Evolutionary conservation across 1,140 invertebrate genomes (phyloP).

Genomic region (Cephus cinctus): DNA sequence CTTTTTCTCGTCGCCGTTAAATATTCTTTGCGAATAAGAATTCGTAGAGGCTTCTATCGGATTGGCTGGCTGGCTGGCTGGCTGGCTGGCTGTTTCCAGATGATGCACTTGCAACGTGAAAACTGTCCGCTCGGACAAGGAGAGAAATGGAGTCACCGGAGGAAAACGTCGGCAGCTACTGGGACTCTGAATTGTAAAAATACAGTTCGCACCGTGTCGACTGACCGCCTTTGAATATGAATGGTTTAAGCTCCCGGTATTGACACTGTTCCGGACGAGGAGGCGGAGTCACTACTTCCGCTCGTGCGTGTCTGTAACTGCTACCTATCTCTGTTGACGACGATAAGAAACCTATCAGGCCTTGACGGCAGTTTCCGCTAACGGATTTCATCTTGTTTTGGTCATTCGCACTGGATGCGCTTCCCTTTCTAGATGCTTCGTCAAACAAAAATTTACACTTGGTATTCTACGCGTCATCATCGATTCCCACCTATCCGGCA

Average conservation of each 20-base stretch:
- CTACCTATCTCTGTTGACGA: constrained; percentile 41
- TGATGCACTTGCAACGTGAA: not conserved
- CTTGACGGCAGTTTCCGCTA: constrained; percentile 35
- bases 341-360: too few species aligned
- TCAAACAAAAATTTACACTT: not conserved
- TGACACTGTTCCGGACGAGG: constrained; percentile 20
- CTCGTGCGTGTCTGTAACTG: constrained; percentile 34
- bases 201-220: constrained; percentile 14
- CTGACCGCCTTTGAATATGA: constrained; percentile 17
- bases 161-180: not conserved
- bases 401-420: not conserved
- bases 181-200: constrained; percentile 5
- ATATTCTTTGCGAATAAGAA: not conserved
- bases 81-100: too few species aligned
- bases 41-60: not conserved
- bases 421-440: not conserved
- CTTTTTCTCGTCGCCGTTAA: not conserved
- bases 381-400: not conserved
- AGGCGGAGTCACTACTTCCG: constrained; percentile 42
- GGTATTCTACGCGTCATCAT: not conserved
- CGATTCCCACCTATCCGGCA: too few species aligned
- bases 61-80: too few species aligned
- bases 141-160: not conserved
- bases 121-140: not conserved
- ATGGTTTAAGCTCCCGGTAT: constrained; percentile 15